Evolutionary conservation across 2,113 vertebrate genomes (phyloP).

Genomic region (Crotalus horridus): DNA sequence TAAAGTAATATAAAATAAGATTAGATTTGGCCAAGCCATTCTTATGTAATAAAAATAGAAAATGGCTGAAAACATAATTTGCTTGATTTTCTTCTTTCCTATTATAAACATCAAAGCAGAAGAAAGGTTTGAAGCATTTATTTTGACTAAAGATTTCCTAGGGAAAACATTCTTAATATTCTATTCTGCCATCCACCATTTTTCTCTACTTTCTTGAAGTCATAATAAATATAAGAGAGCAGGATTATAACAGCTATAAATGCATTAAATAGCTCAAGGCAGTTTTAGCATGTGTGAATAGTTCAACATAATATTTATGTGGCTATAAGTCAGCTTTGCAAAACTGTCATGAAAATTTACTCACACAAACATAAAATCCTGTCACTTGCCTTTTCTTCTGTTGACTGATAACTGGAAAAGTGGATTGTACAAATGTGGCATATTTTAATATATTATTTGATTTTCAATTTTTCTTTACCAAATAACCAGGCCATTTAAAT

Average conservation of each 20-base stretch:
- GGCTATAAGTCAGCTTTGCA: neutral
- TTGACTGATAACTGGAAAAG: neutral
- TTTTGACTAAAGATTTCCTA: neutral
- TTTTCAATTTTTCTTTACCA: neutral
- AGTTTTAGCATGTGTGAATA: neutral
- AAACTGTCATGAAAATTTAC: neutral
- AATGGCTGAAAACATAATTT: neutral
- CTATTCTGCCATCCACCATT: neutral
- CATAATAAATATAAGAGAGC: neutral
- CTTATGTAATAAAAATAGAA: neutral
- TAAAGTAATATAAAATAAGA: neutral
- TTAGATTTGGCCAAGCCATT: neutral
- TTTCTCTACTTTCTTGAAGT: neutral
- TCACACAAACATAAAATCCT: neutral
- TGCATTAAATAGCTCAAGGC: neutral
- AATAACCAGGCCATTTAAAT: neutral
- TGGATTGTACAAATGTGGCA: neutral
- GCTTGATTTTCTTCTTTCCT: neutral
- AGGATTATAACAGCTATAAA: neutral
- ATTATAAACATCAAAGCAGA: neutral
- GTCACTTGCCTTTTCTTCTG: neutral
- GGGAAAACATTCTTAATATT: neutral
- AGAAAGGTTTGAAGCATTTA: neutral
- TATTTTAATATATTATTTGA: neutral
- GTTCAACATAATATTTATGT: neutral